Conservation (phyloP, 2,113 vertebrate species). For the Addax nasomaculatus region DNA sequence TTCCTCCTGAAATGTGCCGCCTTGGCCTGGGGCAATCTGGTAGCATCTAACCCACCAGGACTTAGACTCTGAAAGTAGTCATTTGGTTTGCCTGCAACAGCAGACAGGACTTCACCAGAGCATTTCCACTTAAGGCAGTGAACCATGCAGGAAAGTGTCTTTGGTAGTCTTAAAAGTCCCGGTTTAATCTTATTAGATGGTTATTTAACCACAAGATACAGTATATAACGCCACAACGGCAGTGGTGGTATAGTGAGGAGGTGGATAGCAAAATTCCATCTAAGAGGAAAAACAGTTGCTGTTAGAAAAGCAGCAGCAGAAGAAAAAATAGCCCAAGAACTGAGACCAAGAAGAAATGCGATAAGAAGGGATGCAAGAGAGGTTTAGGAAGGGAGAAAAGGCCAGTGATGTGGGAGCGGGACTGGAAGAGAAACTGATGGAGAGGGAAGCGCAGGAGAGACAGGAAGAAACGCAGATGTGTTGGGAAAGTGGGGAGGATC, state of each 20-base stretch:
- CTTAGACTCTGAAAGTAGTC: background rate
- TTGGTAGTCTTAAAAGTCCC: background rate
- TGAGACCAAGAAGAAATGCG: background rate
- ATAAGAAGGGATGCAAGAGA: background rate
- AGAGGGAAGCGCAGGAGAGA: background rate
- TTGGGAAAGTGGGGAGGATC: fast-evolving
- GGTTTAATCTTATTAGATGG: background rate
- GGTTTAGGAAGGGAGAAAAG: background rate
- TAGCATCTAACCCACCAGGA: background rate
- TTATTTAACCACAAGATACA: background rate
- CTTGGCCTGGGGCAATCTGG: background rate
- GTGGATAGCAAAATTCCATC: background rate
- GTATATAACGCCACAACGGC: background rate
- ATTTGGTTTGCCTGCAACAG: background rate
- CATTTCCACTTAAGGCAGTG: background rate
- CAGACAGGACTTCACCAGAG: background rate
- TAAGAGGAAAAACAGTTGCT: background rate
- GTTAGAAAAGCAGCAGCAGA: background rate
- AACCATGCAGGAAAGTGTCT: background rate
- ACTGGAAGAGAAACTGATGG: background rate
- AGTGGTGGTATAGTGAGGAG: background rate
- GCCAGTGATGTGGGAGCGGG: background rate
- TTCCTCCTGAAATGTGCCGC: background rate
- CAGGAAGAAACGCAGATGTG: background rate
- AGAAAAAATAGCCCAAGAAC: background rate